Evolutionary conservation across 2,888 invertebrate genomes (phyloP).

Genomic region (Zygaena filipendulae): DNA sequence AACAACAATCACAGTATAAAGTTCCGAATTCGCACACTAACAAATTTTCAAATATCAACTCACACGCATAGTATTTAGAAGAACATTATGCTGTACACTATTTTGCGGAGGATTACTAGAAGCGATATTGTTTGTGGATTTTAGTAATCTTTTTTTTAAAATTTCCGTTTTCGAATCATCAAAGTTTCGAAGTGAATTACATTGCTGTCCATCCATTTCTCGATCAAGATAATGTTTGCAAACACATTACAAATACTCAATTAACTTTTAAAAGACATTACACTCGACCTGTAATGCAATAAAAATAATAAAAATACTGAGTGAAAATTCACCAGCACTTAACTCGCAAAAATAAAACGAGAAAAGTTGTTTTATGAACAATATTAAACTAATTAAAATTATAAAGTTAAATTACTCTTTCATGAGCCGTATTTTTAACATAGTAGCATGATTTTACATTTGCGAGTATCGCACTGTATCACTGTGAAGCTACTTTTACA

Average conservation of each 20-base stretch:
- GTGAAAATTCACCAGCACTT: conserved; percentile 33
- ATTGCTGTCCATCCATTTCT: conserved; percentile 63
- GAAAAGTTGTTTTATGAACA: conserved; percentile 21
- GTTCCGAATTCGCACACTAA: neutral
- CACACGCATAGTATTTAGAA: conserved; percentile 57
- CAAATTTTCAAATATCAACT: no score
- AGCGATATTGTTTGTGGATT: conserved; percentile 39
- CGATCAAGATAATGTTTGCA: conserved; percentile 34
- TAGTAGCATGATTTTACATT: no score
- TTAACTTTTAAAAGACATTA: conserved; percentile 49
- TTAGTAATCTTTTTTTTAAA: conserved; percentile 62
- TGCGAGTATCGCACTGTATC: conserved; percentile 52
- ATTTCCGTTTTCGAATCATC: conserved; percentile 60
- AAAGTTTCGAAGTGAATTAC: conserved; percentile 66
- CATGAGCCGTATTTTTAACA: no score
- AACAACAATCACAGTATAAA: conserved; percentile 18
- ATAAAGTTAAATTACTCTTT: no score
- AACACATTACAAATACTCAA: conserved; percentile 48
- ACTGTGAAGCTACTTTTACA: conserved; percentile 63
- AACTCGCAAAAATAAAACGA: conserved; percentile 20
- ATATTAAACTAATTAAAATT: conserved; percentile 13
- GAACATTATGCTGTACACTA: conserved; percentile 51
- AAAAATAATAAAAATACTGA: conserved; percentile 53
- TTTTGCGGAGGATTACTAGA: conserved; percentile 37
- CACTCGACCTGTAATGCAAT: conserved; percentile 50